Percentiles rank a stretch among this genome's conserved stretches.
These are phyloP conservation scores for Arbacia lixula DNA, from an alignment of 53 echinoderm and acorn worm genomes.

Conservation along the genomic window DNA sequence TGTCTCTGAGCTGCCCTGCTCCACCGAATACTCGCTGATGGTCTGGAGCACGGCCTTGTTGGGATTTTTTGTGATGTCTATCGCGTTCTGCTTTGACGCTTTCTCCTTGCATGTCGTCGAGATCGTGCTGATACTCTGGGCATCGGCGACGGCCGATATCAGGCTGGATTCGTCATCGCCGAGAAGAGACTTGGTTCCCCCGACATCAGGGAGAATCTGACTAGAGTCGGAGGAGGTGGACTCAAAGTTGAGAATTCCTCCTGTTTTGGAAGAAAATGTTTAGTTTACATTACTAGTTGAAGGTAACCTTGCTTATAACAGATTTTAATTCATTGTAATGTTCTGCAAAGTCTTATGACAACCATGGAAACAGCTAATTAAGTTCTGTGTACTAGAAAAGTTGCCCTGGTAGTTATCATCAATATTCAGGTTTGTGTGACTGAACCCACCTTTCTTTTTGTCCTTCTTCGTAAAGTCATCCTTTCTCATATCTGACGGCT, in stretches of 20 bases:
- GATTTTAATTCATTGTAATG: no score
- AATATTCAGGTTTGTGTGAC: no score
- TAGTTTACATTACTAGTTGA: not conserved
- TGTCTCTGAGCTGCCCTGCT: slow-evolving; percentile 9
- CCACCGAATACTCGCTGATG: slow-evolving; percentile 29
- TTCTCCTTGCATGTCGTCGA: slow-evolving; percentile 4
- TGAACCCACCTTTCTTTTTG: slow-evolving; percentile 95
- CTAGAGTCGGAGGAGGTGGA: slow-evolving; percentile 26
- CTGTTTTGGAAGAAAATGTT: slow-evolving; percentile 37
- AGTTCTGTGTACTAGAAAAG: no score
- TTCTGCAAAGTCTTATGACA: no score
- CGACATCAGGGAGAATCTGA: slow-evolving; percentile 27
- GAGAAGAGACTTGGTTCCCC: not conserved
- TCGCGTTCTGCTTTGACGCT: not conserved
- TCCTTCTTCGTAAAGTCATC: slow-evolving; percentile 86
- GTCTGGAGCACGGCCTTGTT: slow-evolving; percentile 27
- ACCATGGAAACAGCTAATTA: no score
- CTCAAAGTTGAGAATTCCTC: slow-evolving; percentile 81
- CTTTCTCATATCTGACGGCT: slow-evolving; percentile 88
- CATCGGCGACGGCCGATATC: slow-evolving; percentile 33
- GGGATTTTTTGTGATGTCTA: slow-evolving; percentile 17
- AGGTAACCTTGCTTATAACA: not conserved
- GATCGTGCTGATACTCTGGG: slow-evolving; percentile 29
- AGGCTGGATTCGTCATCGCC: slow-evolving; percentile 42
- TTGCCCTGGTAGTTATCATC: no score